Conservation (phyloP, 2,113 vertebrate genomes). For the Bagarius yarrelli region DNA sequence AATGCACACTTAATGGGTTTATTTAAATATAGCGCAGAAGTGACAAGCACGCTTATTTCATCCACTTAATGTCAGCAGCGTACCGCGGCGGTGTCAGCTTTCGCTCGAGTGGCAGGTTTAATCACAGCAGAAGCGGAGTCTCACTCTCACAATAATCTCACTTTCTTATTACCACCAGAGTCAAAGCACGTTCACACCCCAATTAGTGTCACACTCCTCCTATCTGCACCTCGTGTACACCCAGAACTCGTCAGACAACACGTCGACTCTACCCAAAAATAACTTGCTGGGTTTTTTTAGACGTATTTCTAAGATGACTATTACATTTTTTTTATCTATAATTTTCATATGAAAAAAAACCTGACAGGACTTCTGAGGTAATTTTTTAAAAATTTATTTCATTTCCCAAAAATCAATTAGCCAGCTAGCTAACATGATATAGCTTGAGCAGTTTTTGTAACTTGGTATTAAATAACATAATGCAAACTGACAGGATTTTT, state of each 20-base stretch:
- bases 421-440: no score
- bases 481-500: no score
- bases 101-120: conserved; percentile 44
- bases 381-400: neutral
- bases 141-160: conserved; percentile 29
- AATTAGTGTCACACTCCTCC: conserved; percentile 44
- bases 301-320: neutral
- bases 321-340: neutral
- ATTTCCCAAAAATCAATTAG: no score
- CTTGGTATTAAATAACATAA: no score
- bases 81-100: conserved; percentile 12
- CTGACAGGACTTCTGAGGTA: neutral
- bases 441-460: no score
- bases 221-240: conserved; percentile 1
- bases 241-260: neutral
- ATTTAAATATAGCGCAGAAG: conserved; percentile 46
- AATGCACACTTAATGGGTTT: conserved; percentile 22
- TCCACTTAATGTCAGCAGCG: conserved; percentile 41
- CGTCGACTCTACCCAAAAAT: no score
- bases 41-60: conserved; percentile 44
- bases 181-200: conserved; percentile 43
- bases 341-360: neutral
- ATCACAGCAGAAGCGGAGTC: conserved; percentile 33
- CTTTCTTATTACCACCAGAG: conserved; percentile 39
- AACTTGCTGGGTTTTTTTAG: no score